These are phyloP conservation scores for Mastomys natalensis DNA, from an alignment of 2,113 vertebrate genomes.

Conservation along the genomic window DNA sequence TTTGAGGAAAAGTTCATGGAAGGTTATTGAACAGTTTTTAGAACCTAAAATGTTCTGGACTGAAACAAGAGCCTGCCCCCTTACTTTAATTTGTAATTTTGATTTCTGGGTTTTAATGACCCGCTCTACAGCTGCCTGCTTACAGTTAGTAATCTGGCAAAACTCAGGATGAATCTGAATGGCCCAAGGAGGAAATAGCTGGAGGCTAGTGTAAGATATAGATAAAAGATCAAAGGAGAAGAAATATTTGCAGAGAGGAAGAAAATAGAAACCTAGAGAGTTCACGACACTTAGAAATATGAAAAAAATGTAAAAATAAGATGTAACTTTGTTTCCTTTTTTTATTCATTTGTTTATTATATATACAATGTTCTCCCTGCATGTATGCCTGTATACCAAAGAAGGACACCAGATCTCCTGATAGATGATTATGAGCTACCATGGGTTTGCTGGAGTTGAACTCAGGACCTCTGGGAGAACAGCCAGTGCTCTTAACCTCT, in stretches of 20 bases:
- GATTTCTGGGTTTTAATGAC: background rate
- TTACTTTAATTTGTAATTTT: background rate
- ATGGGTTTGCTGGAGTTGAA: too few species aligned
- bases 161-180: background rate
- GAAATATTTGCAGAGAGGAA: constrained; percentile 5
- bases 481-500: too few species aligned
- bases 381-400: too few species aligned
- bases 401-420: too few species aligned
- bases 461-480: too few species aligned
- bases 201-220: background rate
- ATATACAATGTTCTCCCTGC: too few species aligned
- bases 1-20: background rate
- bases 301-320: background rate
- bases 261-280: background rate
- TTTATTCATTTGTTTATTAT: too few species aligned
- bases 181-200: constrained; percentile 1
- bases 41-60: background rate
- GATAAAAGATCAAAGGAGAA: background rate
- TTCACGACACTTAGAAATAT: background rate
- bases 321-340: background rate
- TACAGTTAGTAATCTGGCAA: background rate
- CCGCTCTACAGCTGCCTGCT: constrained; percentile 5
- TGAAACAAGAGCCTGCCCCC: background rate
- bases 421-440: too few species aligned
- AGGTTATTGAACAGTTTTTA: background rate